Evolutionary conservation across 2,797 vertebrate genomes (phyloP), one percentile per base, ranked within the genome.

Genomic region (Falco concolor): DNA sequence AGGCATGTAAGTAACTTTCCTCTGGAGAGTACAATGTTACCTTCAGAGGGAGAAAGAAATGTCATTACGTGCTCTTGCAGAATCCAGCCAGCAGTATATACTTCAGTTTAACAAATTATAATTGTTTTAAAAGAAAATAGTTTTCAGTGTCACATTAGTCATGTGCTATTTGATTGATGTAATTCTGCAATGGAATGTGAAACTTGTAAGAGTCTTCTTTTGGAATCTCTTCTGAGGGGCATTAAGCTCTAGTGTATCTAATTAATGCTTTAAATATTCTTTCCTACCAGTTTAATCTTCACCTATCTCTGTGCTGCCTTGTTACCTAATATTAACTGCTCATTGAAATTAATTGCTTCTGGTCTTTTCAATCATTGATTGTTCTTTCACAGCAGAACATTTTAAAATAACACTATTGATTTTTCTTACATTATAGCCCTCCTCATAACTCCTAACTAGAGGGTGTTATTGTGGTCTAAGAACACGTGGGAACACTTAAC

Each of bases 331-430:
- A 85, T 90, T 63, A 77, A 76, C 56, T 87, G 44, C 68, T 96
- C 56, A 75, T 86, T 87, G 94, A 87, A 94, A 94, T 75, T 2
- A 11, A 94, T 96, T 57, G 65, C 36, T 92, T 56, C 42, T 87
- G 67, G 53, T 68, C 70, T 94, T 92, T 94, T 82, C 84, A 85
- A 74, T 14, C 0, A 6, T 68, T 76, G 89, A 91, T 93, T 85
- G 54, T 74, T 87, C 69, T 96, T 96, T 95, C 89, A 92, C 30
- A 89, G 78, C 70, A 93, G 93, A 92, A 75, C 60, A 64, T 60
- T 90, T 96, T 93, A 92, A 94, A 93, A 93, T 61, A 70, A 72
- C 45, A 67, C 45, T 89, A 95, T 91, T 92, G 93, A 96, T 97
- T 95, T 95, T 94, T 88, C 63, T 93, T 82, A 75, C 47, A 65